Evolutionary conservation across 2,888 invertebrate genomes (phyloP).

Genomic region (Tridacna crocea): DNA sequence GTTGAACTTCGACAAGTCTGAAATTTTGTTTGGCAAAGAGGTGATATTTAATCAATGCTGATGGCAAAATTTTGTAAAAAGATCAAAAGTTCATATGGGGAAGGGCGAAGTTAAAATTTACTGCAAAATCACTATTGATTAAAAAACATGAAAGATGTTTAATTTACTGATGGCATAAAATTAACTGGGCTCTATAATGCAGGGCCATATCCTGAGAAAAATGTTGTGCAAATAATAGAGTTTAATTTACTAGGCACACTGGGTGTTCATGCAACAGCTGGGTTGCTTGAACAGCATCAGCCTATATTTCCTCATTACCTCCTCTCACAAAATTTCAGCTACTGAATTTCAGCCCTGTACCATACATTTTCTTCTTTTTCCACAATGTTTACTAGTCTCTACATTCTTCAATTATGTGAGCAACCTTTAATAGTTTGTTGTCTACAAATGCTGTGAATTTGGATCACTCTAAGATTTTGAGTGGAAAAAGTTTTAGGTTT

Average conservation of each 20-base stretch:
- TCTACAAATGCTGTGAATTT: too few species aligned
- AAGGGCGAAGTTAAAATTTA: neutral
- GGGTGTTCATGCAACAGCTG: slow-evolving; percentile 1
- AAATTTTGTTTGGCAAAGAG: too few species aligned
- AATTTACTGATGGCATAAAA: slow-evolving; percentile 15
- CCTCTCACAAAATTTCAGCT: too few species aligned
- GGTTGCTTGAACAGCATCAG: neutral
- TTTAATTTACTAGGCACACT: neutral
- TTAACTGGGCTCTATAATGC: slow-evolving; percentile 4
- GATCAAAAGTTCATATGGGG: neutral
- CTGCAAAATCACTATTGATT: slow-evolving; percentile 17
- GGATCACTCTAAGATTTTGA: too few species aligned
- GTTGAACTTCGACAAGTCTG: too few species aligned
- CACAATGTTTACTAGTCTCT: too few species aligned
- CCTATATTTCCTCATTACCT: neutral
- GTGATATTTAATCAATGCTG: neutral
- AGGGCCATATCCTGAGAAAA: neutral
- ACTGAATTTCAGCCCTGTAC: too few species aligned
- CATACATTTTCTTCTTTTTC: too few species aligned
- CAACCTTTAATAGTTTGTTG: too few species aligned
- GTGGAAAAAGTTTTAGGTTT: too few species aligned
- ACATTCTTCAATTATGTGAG: too few species aligned
- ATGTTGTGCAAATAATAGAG: neutral
- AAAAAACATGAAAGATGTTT: slow-evolving; percentile 17
- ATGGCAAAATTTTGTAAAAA: neutral